Evolutionary conservation across 2,888 invertebrate species (phyloP), one percentile per base, ranked within the genome.

Genomic region (Dascillus cervinus): DNA sequence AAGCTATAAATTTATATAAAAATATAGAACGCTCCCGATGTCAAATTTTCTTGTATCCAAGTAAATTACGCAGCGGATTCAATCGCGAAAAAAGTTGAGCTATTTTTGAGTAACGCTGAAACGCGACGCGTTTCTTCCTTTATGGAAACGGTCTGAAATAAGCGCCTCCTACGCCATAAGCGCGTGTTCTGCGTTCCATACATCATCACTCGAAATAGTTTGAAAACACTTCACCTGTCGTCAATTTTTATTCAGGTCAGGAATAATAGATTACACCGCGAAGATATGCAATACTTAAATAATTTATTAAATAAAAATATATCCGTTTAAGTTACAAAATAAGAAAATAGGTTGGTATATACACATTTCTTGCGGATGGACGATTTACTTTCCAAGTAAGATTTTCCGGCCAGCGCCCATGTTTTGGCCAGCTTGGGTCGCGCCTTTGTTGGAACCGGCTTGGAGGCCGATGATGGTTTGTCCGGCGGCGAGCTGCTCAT

Each of bases 371-470:
- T 22, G 26, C 26, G 17, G 29, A 19, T 22, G 12, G n/a, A 15
- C 11, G 14, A 31, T 41, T 55, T 54, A 90, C 79, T 91, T 90
- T 74, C 88, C 88, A 62, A 90, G 73, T 58, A 91, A 75, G 69
- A 90, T 90, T 66, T 90, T 89, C 61, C 90, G 83, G 52, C 84
- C 79, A 46, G 89, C 89, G 43, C 94, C 94, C 37, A 92, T 73
- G 67, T 86, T 94, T 64, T 79, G 79, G 13, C 95, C 95, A 13
- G 90, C 80, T 67, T 94, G 94, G 39, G 85, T 82, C 51, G 94
- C 94, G 22, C 94, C 95, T 69, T 94, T 91, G 80, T 96, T 96
- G 64, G 82, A 82, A 37, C 96, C 96, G 50, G 91, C 92, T 67
- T 96, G 95, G 29, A 96, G 82, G 55, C 94, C 92, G 55, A 96